Evolutionary conservation across 2,888 invertebrate genomes (phyloP).

Genomic region (Napeogenes inachia): DNA sequence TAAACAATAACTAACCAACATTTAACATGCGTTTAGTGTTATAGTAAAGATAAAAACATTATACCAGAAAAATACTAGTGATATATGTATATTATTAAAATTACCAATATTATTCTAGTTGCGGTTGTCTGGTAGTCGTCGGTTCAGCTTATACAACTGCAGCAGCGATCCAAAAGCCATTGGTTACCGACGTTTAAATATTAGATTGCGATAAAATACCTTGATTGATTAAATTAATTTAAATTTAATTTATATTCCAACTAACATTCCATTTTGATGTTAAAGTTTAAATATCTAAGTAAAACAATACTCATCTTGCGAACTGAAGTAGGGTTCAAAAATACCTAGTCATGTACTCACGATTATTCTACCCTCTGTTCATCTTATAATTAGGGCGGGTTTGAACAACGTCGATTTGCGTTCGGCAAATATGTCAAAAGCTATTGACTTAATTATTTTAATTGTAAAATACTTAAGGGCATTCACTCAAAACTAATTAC

Average conservation of each 20-base stretch:
- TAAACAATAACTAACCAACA: too few relatives aligned
- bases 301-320: conserved; percentile 38
- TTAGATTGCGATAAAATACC: too few relatives aligned
- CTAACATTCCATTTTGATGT: conserved; percentile 21
- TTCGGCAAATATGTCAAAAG: neutral
- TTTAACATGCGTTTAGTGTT: too few relatives aligned
- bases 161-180: too few relatives aligned
- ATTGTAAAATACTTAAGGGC: neutral
- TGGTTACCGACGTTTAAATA: too few relatives aligned
- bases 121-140: too few relatives aligned
- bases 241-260: conserved; percentile 14
- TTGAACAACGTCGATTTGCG: conserved; percentile 11
- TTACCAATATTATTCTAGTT: too few relatives aligned
- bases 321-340: conserved; percentile 42
- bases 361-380: conserved; percentile 67
- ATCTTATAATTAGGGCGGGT: conserved; percentile 63
- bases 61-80: too few relatives aligned
- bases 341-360: conserved; percentile 56
- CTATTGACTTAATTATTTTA: conserved; percentile 2
- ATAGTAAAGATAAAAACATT: too few relatives aligned
- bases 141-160: too few relatives aligned
- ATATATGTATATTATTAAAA: too few relatives aligned
- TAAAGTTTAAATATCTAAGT: conserved; percentile 31
- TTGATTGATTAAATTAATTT: neutral
- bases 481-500: neutral